Evolutionary conservation across 92 coral and sea anemone species (phyloP), one percentile per base, ranked within the genome.

Genomic region (Zoanthus sansibaricus): DNA sequence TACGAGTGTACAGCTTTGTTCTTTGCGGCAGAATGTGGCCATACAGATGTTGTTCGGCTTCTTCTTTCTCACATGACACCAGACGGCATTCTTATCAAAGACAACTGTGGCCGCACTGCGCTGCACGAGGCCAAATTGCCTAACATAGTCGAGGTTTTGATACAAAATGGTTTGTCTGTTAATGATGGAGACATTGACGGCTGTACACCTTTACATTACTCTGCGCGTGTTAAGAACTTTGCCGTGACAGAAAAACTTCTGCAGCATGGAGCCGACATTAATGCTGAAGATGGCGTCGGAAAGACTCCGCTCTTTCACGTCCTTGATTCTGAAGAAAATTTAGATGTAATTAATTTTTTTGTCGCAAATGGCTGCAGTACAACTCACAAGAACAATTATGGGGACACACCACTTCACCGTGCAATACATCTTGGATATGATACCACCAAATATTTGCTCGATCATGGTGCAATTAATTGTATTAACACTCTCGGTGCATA

Each of bases 1-100:
- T 80, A 80, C 11, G 85, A 80, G 15, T 80, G 85, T 52, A 80
- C 73, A 11, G 85, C 85, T 10, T 20, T 80, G 15, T 80, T 80
- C 42, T 80, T 80, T 66, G 85, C 85, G 32, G 85, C 73, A 0
- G 85, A 80, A 67, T 80, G 85, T 67, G 85, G 85, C 49, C 85
- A 80, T 47, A 80, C 74, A 46, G 85, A 80, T 20, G 52, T 80
- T 11, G 85, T 80, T n/a, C 37, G 51, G 58, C 25, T 48, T 33
- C 85, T 80, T 10, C 75, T 80, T 46, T 16, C 72, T 1, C 85
- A 80, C 21, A 76, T 76, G 82, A 14, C 59, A 55, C 62, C 48
- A 15, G 82, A 76, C 2, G 75, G 18, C 32, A 80, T 80, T 44
- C 55, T 11, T 5, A 54, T 80, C 21, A 66, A 46, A 18, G 85